Base-by-base conservation (phyloP, 2,888 invertebrate genomes). In the Agonum fuliginosum region DNA sequence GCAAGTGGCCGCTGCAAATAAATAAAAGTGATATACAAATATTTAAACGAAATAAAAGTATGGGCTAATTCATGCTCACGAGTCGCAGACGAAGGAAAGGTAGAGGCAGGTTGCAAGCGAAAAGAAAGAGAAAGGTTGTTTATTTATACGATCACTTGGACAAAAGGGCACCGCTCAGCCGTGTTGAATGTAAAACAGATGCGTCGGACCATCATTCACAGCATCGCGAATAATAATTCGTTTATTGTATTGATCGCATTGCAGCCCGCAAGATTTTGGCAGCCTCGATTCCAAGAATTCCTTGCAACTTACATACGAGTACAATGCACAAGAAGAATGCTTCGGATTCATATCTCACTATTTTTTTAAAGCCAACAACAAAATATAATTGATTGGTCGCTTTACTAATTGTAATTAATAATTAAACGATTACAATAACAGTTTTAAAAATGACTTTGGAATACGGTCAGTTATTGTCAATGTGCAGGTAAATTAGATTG, bases 21-120 rank as follows among this genome's bases (percentile, higher is more conserved):
- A 86, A 85, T 85, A 85, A 85, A 84, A 81, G 82, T 83, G 83
- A 85, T 85, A 85, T 84, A 85, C 83, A 85, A 85, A 85, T 85
- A 85, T 85, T 84, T 84, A 76, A 62, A 82, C 82, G 80, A 84
- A 84, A 84, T 82, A 84, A 85, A 83, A 84, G 83, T 81, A 78
- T 75, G 48, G 27, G 17, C 46, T 72, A 77, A 75, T 70, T 51
- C 67, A 51, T 76, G 70, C 58, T 27, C 17, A 17, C 46, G 17
- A 43, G 12, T 17, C 5, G 1, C 10, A n/a, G 34, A 37, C 37
- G 3, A 1, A 10, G 37, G 37, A 10, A 37, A 12, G 54, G 73
- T 14, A 19, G 69, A 65, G 69, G n/a, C 34, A 46, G 46, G 37
- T 41, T 8, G 70, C 19, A 8, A 12, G 24, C 17, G 43, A 22